A percentile compares a stretch with the other conserved stretches of the same genome.
Evolutionary conservation across 2,888 invertebrate species (phyloP).

Genomic region (Mesochorus sp.): DNA sequence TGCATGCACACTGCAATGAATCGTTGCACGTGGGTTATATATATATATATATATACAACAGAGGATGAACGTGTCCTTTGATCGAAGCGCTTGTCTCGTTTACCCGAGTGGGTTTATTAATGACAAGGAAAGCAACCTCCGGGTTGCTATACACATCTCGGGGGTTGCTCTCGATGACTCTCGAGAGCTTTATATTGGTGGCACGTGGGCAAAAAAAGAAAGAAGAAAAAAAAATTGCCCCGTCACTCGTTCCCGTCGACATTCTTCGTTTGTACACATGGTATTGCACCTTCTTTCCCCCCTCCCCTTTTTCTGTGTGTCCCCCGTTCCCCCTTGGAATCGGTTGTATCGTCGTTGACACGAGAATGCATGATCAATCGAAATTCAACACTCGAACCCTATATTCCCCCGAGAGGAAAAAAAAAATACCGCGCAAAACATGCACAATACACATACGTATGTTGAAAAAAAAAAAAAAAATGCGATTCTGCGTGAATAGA

Average conservation of each 20-base stretch:
- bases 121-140: slow-evolving; percentile 57
- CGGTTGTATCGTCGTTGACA: slow-evolving; percentile 37
- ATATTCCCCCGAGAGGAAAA: slow-evolving; percentile 49
- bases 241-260: slow-evolving; percentile 44
- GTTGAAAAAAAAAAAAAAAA: too few species aligned
- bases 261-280: slow-evolving; percentile 3
- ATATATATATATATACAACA: too few species aligned
- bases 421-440: slow-evolving; percentile 50
- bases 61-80: slow-evolving; percentile 63
- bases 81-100: slow-evolving; percentile 63
- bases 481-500: slow-evolving; percentile 41
- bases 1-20: too few species aligned
- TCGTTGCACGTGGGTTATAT: background rate
- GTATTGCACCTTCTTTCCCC: slow-evolving; percentile 21
- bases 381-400: slow-evolving; percentile 73
- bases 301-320: slow-evolving; percentile 11
- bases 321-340: slow-evolving; percentile 4
- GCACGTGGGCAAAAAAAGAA: slow-evolving; percentile 51
- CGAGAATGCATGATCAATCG: slow-evolving; percentile 74
- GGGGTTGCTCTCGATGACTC: slow-evolving; percentile 65
- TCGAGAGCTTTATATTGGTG: slow-evolving; percentile 64
- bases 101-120: slow-evolving; percentile 69
- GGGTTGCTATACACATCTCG: background rate
- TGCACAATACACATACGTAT: background rate
- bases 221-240: slow-evolving; percentile 40